A percentile compares a stretch with the other conserved stretches of the same genome.
phyloP scores from a whole-genome alignment of 2,888 invertebrate species.

The Nephrocerus scutellatus region DNA sequence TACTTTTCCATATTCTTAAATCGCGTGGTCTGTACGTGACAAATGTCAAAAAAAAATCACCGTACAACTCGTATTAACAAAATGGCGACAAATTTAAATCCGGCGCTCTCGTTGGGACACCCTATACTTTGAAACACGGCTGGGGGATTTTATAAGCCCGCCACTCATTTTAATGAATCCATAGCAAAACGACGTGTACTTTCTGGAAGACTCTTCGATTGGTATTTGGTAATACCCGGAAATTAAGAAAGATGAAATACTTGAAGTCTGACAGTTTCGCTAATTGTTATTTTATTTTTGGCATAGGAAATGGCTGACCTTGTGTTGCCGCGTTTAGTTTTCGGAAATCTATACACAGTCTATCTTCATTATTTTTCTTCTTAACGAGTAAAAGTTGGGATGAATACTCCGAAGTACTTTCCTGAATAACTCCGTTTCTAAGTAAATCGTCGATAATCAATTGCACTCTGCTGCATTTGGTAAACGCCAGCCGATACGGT shows the following conservation, averaged over 20 bases:
- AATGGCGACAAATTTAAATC: too few species aligned
- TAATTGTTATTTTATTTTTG: conserved; percentile 6
- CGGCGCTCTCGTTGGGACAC: too few species aligned
- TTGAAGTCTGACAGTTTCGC: conserved; percentile 3
- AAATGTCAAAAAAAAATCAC: too few species aligned
- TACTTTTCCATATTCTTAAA: too few species aligned
- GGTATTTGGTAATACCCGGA: conserved; percentile 11
- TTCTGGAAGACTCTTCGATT: conserved; percentile 2
- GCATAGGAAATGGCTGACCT: conserved; percentile 9
- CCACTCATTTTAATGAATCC: too few species aligned
- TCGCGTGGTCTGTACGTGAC: too few species aligned
- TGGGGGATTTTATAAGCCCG: too few species aligned
- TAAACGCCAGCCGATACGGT: conserved; percentile 9
- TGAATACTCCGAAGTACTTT: conserved; percentile 9
- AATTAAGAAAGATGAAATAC: conserved; percentile 6
- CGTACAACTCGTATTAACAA: too few species aligned
- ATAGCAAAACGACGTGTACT: conserved; percentile 8
- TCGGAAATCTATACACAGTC: conserved; percentile 6
- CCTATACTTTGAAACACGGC: too few species aligned
- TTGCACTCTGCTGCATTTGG: conserved; percentile 5
- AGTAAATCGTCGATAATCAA: conserved; percentile 7
- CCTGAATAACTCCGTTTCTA: conserved; percentile 6
- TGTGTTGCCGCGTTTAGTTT: conserved; percentile 4
- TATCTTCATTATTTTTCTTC: too few species aligned
- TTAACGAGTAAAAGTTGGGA: conserved; percentile 8